Percentiles rank a stretch among this genome's conserved stretches.
These are phyloP conservation scores for Dinoponera quadriceps DNA, from an alignment of 1,140 invertebrate genomes.

Conservation along the genomic window DNA sequence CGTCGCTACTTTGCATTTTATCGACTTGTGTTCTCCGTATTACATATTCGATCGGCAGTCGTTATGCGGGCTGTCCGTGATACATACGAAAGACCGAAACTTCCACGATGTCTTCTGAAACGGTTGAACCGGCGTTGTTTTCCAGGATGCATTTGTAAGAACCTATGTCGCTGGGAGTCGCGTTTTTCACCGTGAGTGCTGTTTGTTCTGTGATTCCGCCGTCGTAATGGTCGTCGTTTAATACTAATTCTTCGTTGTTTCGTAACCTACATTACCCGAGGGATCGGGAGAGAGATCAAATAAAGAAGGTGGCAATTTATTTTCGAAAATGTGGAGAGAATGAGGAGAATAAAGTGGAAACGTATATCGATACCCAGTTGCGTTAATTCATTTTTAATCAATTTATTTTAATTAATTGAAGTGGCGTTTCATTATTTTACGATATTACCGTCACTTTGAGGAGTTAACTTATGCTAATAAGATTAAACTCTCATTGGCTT, in stretches of 20 bases:
- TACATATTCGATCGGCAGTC: background rate
- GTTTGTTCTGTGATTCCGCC: constrained; percentile 91
- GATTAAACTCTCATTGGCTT: too few relatives aligned
- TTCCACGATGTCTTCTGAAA: constrained; percentile 89
- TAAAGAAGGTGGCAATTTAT: background rate
- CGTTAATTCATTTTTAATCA: too few relatives aligned
- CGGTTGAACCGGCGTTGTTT: constrained; percentile 91
- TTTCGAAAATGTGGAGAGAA: background rate
- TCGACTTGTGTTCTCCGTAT: background rate
- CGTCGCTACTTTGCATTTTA: background rate
- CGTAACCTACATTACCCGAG: constrained; percentile 88
- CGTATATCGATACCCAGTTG: too few relatives aligned
- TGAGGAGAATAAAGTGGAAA: background rate
- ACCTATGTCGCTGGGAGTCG: constrained; percentile 91
- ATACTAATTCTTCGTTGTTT: constrained; percentile 89
- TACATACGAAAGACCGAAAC: constrained; percentile 93
- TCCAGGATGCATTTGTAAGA: constrained; percentile 92
- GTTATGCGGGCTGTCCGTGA: background rate
- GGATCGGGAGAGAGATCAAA: background rate
- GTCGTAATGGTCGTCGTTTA: constrained; percentile 90
- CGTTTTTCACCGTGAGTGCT: constrained; percentile 91
- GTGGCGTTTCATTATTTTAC: background rate
- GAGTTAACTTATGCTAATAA: background rate
- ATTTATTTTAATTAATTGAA: constrained; percentile 13
- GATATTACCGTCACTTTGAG: background rate